Percentiles rank a stretch among this genome's conserved stretches.
Evolutionary conservation across 2,888 invertebrate species (phyloP).

Genomic region (Oscheius sp.): DNA sequence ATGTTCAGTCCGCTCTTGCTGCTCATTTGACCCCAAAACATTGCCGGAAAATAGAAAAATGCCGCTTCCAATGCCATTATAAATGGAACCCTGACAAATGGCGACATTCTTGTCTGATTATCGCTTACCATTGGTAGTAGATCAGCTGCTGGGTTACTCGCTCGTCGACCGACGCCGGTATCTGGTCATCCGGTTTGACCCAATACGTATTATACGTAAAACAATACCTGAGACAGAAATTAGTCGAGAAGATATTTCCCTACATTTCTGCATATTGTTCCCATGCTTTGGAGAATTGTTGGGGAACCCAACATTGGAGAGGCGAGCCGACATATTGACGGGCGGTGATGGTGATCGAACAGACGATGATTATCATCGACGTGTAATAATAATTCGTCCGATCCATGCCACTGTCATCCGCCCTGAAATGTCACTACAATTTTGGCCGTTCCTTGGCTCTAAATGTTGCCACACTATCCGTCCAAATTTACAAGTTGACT

Average conservation of each 20-base stretch:
- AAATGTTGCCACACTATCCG: no score
- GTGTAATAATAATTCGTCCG: slow-evolving; percentile 71
- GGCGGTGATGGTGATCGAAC: slow-evolving; percentile 55
- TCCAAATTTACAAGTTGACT: slow-evolving; percentile 37
- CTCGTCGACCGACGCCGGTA: slow-evolving; percentile 53
- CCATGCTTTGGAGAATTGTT: slow-evolving; percentile 69
- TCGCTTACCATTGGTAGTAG: slow-evolving; percentile 66
- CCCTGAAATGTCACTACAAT: slow-evolving; percentile 39
- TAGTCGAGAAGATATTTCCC: no score
- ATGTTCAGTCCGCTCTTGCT: slow-evolving; percentile 65
- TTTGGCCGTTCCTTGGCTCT: no score
- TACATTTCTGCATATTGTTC: slow-evolving; percentile 69
- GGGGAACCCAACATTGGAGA: slow-evolving; percentile 71
- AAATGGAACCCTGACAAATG: slow-evolving; percentile 58
- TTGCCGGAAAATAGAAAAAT: slow-evolving; percentile 64
- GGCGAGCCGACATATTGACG: slow-evolving; percentile 72
- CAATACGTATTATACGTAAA: slow-evolving; percentile 72
- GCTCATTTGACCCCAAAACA: slow-evolving; percentile 56
- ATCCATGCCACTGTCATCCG: slow-evolving; percentile 63
- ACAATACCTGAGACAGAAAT: slow-evolving; percentile 60
- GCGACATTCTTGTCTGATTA: neutral
- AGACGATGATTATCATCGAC: slow-evolving; percentile 63
- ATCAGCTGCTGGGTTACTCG: slow-evolving; percentile 55
- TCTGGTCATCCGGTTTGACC: slow-evolving; percentile 67
- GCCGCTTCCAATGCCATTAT: slow-evolving; percentile 70